These are phyloP conservation scores for Capra hircus DNA, from an alignment of 2,113 vertebrate species.

Conservation along the genomic window DNA sequence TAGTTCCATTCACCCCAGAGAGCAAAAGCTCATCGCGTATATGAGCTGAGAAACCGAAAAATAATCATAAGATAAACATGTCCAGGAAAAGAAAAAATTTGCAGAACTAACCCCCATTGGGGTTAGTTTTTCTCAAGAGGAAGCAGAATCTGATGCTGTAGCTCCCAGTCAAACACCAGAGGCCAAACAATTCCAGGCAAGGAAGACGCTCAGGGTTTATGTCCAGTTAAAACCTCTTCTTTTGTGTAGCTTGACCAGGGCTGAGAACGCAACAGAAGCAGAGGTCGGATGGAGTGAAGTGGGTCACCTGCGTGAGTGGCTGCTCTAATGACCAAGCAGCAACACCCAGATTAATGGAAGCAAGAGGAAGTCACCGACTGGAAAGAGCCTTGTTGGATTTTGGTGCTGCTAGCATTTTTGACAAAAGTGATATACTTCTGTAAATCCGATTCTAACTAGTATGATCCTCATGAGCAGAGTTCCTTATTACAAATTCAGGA, in stretches of 20 bases:
- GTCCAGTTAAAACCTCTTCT: background rate
- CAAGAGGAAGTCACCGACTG: accelerated
- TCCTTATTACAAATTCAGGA: background rate
- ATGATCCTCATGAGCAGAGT: too few relatives aligned
- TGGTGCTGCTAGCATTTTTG: background rate
- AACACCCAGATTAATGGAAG: too few relatives aligned
- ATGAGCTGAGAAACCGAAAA: background rate
- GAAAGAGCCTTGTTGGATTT: background rate
- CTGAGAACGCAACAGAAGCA: background rate
- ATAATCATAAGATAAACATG: background rate
- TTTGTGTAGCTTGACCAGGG: background rate
- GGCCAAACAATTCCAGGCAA: background rate
- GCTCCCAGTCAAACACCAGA: background rate
- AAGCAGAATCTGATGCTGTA: background rate
- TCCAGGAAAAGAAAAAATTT: background rate
- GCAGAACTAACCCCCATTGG: background rate
- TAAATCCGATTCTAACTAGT: background rate
- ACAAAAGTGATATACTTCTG: background rate
- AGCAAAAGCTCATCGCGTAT: background rate
- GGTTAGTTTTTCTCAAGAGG: background rate
- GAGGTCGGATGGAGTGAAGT: background rate
- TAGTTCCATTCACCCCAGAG: background rate
- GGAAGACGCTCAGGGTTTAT: too few relatives aligned
- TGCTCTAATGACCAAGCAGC: background rate
- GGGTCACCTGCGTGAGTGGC: accelerated